phyloP scores from a whole-genome alignment of 2,113 vertebrate genomes.

The Aix galericulata region DNA sequence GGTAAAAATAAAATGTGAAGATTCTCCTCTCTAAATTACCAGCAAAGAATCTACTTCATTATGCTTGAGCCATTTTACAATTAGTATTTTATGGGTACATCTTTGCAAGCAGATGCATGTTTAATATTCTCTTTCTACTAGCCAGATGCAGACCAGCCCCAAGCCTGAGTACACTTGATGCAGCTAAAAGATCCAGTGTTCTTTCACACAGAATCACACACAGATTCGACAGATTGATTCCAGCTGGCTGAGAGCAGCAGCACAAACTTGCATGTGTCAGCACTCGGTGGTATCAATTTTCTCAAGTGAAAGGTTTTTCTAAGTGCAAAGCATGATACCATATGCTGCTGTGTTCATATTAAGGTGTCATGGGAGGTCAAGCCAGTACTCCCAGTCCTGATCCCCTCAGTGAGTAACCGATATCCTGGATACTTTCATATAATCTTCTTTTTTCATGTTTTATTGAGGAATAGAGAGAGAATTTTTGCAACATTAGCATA shows the following conservation, averaged over 20 bases:
- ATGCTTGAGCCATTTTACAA: background rate
- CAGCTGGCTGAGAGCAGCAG: background rate
- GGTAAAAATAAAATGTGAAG: background rate
- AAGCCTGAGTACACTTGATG: background rate
- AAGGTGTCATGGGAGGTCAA: background rate
- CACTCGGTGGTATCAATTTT: background rate
- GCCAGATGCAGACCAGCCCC: background rate
- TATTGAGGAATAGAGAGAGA: background rate
- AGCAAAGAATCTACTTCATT: background rate
- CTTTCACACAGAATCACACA: no score
- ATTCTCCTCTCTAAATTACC: background rate
- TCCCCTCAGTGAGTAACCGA: background rate
- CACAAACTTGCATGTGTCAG: background rate
- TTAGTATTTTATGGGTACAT: background rate
- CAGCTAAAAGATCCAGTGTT: background rate
- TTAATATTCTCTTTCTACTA: background rate
- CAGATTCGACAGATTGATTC: background rate
- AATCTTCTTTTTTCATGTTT: background rate
- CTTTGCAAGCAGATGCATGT: background rate
- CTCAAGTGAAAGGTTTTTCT: background rate
- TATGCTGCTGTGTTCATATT: background rate
- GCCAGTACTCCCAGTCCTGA: background rate
- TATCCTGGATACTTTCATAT: background rate
- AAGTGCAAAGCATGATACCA: background rate
- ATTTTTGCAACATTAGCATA: background rate